phyloP scores from a whole-genome alignment of 2,113 vertebrate genomes.

The Euleptes europaea region DNA sequence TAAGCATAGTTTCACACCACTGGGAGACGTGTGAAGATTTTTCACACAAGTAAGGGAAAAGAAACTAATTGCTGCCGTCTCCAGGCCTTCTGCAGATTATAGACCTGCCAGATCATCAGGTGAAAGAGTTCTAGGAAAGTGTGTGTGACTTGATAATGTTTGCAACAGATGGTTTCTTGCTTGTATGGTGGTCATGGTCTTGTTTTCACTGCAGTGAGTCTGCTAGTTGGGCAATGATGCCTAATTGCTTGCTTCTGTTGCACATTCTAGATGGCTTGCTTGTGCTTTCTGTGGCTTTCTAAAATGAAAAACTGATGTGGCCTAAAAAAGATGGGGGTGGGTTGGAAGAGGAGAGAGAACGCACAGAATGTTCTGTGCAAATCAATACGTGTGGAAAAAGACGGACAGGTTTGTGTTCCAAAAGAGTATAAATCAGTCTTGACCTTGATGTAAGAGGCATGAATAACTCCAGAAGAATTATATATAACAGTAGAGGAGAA shows the following conservation, averaged over 20 bases:
- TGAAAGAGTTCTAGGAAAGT: background rate
- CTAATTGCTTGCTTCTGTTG: background rate
- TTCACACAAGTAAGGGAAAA: background rate
- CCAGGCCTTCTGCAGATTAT: background rate
- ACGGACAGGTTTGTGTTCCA: background rate
- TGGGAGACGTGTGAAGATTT: no score
- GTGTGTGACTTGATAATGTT: background rate
- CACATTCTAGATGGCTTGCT: background rate
- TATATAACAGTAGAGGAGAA: background rate
- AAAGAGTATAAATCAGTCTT: background rate
- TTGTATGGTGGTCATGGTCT: no score
- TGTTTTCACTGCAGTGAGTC: background rate
- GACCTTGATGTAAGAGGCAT: background rate
- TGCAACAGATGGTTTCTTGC: background rate
- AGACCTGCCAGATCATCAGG: background rate
- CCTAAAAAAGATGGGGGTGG: no score
- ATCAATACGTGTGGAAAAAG: background rate
- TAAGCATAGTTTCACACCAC: no score
- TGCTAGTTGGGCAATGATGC: background rate
- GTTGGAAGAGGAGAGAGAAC: background rate
- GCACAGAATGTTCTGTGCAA: background rate
- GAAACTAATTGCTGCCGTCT: background rate
- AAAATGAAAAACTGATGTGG: background rate
- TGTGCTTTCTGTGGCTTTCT: background rate
- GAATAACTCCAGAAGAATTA: background rate